Percentiles rank a stretch among this genome's conserved stretches.
Conservation (phyloP, 2,113 vertebrate species). For the Muntiacus muntjak region DNA sequence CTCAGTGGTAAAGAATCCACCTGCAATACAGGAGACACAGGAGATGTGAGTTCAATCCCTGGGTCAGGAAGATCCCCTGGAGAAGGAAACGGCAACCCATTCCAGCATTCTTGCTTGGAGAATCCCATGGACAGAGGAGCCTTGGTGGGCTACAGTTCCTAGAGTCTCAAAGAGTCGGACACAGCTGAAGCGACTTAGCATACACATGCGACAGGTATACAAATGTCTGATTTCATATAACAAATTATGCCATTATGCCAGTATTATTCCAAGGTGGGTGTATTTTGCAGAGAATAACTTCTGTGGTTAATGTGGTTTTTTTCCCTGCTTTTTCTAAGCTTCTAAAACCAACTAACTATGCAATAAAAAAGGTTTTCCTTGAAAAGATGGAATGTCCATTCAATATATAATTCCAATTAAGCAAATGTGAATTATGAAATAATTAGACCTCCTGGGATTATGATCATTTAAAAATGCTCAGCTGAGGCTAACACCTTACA, state of each 20-base stretch:
- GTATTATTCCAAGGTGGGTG: not conserved
- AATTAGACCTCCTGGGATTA: not conserved
- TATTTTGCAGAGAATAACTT: not conserved
- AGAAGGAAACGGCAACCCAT: not conserved
- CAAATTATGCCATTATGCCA: not conserved
- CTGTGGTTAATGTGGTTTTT: not conserved
- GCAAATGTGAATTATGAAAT: not conserved
- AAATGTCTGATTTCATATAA: not conserved
- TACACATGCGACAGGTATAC: not conserved
- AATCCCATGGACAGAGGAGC: not conserved
- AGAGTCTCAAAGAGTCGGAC: not conserved
- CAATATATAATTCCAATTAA: not conserved
- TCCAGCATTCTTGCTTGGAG: not conserved
- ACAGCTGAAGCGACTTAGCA: not conserved
- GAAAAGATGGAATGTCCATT: not conserved
- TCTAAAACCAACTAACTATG: not conserved
- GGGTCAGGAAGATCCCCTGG: not conserved
- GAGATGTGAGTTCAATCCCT: not conserved
- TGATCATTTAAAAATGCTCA: not conserved
- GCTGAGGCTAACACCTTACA: not conserved
- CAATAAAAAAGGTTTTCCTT: not conserved
- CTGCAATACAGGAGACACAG: not conserved
- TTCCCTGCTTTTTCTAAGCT: not conserved
- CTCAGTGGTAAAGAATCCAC: not conserved
- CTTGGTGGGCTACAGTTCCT: not conserved